Evolutionary conservation across 2,888 invertebrate species (phyloP).

Genomic region (Eristalinus aeneus): DNA sequence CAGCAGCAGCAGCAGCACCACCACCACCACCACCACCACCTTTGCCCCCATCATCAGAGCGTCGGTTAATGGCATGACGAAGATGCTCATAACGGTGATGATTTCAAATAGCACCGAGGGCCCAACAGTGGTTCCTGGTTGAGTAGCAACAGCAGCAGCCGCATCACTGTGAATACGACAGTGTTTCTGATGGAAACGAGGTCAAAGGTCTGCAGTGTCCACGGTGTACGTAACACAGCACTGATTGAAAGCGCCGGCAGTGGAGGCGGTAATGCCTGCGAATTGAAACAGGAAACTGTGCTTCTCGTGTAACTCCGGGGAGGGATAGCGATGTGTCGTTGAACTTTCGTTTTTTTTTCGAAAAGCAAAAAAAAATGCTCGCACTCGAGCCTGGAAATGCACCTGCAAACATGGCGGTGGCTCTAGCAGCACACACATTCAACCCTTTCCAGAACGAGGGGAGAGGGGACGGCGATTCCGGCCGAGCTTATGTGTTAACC

Average conservation of each 20-base stretch:
- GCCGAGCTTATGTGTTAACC: not conserved
- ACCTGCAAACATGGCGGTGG: not conserved
- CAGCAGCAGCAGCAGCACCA: not conserved
- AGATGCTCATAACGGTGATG: slow-evolving; percentile 42
- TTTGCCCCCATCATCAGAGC: not conserved
- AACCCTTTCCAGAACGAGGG: not conserved
- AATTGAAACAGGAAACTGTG: not conserved
- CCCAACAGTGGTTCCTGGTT: not conserved
- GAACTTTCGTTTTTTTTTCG: not conserved
- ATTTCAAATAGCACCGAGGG: slow-evolving; percentile 19
- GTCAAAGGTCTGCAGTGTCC: slow-evolving; percentile 55
- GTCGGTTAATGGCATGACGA: not conserved
- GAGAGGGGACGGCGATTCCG: not conserved
- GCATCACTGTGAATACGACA: slow-evolving; percentile 13
- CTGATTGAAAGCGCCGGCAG: not conserved
- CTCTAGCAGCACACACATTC: not conserved
- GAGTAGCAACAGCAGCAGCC: not conserved
- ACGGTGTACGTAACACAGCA: not conserved
- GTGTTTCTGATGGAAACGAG: slow-evolving; percentile 39
- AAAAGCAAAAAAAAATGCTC: not conserved
- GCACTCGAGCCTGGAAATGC: not conserved
- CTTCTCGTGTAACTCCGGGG: not conserved
- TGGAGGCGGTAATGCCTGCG: not conserved
- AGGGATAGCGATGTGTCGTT: not conserved
- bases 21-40: not conserved